Evolutionary conservation across 2,888 invertebrate species (phyloP).

Genomic region (Elaeidobius kamerunicus): DNA sequence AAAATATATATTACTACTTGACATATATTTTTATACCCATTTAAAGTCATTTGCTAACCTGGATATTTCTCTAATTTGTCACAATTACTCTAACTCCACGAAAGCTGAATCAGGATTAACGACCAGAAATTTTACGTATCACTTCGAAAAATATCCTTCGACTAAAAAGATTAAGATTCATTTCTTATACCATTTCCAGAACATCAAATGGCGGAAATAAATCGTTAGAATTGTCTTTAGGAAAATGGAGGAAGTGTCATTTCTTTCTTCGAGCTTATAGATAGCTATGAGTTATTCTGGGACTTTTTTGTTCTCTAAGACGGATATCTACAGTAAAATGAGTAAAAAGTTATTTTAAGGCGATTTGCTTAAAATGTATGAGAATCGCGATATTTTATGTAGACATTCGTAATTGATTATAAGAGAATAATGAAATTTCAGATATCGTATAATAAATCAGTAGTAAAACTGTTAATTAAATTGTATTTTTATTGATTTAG

Average conservation of each 20-base stretch:
- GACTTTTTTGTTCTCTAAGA: neutral
- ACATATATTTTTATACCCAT: too few relatives aligned
- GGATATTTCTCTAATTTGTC: neutral
- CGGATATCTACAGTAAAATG: neutral
- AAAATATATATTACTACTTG: too few relatives aligned
- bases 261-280: neutral
- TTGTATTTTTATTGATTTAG: too few relatives aligned
- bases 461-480: too few relatives aligned
- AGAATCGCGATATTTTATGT: neutral
- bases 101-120: neutral
- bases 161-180: neutral
- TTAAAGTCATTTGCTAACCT: too few relatives aligned
- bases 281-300: neutral
- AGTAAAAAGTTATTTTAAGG: neutral
- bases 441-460: too few relatives aligned
- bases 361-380: neutral
- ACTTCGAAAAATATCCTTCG: neutral
- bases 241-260: neutral
- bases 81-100: neutral
- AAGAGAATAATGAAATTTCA: too few relatives aligned
- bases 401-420: too few relatives aligned
- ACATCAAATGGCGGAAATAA: neutral
- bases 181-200: neutral
- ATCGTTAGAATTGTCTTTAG: neutral
- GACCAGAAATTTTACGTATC: neutral